Evolutionary conservation across 2,888 invertebrate species (phyloP).

Genomic region (Ophion ventricosus): DNA sequence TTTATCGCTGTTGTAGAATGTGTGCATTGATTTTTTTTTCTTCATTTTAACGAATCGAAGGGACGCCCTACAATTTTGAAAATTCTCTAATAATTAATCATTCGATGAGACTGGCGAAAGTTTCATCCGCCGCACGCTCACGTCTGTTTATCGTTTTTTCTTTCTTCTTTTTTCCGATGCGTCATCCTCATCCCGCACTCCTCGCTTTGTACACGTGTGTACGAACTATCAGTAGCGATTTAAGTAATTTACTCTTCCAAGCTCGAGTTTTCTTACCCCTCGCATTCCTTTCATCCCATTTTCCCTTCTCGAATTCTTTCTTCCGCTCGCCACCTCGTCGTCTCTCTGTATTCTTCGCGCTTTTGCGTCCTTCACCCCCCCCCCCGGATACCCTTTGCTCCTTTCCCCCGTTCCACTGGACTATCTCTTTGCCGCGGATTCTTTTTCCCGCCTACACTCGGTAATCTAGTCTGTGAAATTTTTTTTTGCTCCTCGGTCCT

Average conservation of each 20-base stretch:
- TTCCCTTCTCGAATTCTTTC: constrained; percentile 54
- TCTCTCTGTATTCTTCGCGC: constrained; percentile 42
- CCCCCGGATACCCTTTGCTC: constrained; percentile 13
- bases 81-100: constrained; percentile 14
- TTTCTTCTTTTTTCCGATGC: neutral
- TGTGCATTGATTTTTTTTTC: neutral
- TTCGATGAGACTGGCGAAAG: neutral
- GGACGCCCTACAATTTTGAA: neutral
- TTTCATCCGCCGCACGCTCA: neutral
- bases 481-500: constrained; percentile 3
- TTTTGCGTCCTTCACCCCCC: neutral
- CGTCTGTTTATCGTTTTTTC: neutral
- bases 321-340: constrained; percentile 17
- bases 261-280: constrained; percentile 44
- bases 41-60: neutral
- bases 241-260: constrained; percentile 57
- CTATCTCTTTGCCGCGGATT: constrained; percentile 52
- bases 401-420: constrained; percentile 5
- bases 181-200: neutral
- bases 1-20: neutral
- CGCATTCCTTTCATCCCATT: constrained; percentile 58
- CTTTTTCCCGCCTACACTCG: constrained; percentile 48
- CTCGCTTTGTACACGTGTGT: neutral
- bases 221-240: constrained; percentile 44
- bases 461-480: constrained; percentile 63